These are phyloP conservation scores for Sminthopsis crassicaudata DNA, from an alignment of 2,113 vertebrate genomes.

Conservation along the genomic window DNA sequence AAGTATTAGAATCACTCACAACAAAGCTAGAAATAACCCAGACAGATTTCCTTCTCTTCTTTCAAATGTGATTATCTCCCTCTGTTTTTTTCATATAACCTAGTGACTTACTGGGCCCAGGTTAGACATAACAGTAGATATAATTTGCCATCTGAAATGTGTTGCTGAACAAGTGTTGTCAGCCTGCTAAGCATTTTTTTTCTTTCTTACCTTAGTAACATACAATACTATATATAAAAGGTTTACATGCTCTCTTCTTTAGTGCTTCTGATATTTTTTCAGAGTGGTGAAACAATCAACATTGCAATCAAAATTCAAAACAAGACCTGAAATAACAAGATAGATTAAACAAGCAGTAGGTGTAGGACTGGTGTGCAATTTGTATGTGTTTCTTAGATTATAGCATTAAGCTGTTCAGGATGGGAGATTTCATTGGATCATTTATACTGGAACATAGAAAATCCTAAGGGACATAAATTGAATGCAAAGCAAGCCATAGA, in stretches of 20 bases:
- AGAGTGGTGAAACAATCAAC: neutral
- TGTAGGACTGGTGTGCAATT: neutral
- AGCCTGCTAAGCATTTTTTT: neutral
- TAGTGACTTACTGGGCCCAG: slow-evolving; percentile 48
- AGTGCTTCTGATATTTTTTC: neutral
- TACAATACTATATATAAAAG: neutral
- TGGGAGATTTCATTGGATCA: neutral
- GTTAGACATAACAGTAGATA: slow-evolving; percentile 73
- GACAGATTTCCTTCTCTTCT: slow-evolving; percentile 62
- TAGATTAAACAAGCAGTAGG: neutral
- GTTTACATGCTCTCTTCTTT: neutral
- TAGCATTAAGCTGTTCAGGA: neutral
- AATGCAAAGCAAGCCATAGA: neutral
- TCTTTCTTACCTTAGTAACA: neutral
- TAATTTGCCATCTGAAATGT: slow-evolving; percentile 58
- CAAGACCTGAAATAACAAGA: neutral
- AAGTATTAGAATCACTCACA: slow-evolving; percentile 51
- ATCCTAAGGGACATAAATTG: neutral
- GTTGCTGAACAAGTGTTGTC: slow-evolving; percentile 52
- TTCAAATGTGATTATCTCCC: slow-evolving; percentile 65
- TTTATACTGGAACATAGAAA: neutral
- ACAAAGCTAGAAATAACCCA: slow-evolving; percentile 75
- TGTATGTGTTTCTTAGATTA: neutral
- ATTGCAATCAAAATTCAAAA: neutral
- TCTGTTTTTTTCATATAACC: slow-evolving; percentile 48